Evolutionary conservation across 2,888 invertebrate species (phyloP), one percentile per base, ranked within the genome.

Genomic region (Choristoneura rosaceana): DNA sequence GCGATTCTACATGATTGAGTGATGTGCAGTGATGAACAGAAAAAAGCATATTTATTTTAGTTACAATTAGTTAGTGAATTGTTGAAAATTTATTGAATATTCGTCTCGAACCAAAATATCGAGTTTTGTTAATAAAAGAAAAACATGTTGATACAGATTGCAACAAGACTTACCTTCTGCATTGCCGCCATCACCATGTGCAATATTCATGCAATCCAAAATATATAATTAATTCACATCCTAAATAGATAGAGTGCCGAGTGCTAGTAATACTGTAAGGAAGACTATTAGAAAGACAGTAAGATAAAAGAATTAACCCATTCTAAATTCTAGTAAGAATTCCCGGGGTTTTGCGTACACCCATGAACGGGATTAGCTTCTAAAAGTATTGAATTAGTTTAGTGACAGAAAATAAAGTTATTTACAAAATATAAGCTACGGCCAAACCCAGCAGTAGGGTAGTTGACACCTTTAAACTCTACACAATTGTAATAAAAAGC

Each of bases 151-250:
- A 79, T 70, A 76, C 71, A 73, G 71, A 76, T 59, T 79, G 79
- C 81, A 86, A 92, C n/a, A n/a, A n/a, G n/a, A n/a, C 92, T 90
- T 91, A 85, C 93, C 91, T 84, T 83, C 85, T 73, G 52, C 50
- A 84, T 76, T 84, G 87, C 86, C 84, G 88, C 91, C 92, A 87
- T 83, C 91, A 91, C 92, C 93, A 83, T 79, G 84, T 89, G 90
- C 83, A 87, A 86, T 81, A 83, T 71, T 80, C 90, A 91, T 92
- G 92, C 85, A 89, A 92, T 83, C 82, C 84, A 83, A 91, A 86
- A 79, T 80, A 79, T 75, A 75, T 62, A 66, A 71, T 69, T 70
- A 74, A 58, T 61, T 66, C 45, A 71, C 9, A 52, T 58, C 15
- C 7, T 0, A 7, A 38, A 38, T 38, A 38, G 38, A 38, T 5